A percentile compares a stretch with the other conserved stretches of the same genome.
Conservation (phyloP, 2,113 vertebrate species). For the Psephotus haematonotus region DNA sequence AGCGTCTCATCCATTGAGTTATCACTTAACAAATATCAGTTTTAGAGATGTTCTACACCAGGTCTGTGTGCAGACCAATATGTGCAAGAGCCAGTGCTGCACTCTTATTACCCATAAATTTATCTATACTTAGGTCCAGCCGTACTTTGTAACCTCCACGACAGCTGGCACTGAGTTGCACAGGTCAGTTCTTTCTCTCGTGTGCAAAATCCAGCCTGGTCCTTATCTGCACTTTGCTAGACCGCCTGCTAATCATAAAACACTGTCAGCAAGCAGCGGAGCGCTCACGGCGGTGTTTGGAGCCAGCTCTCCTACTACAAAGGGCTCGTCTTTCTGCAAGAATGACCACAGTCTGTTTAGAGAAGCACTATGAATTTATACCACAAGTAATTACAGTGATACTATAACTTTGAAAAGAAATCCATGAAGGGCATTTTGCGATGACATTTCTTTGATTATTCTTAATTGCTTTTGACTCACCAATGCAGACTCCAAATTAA, state of each 20-base stretch:
- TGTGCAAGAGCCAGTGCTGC: background rate
- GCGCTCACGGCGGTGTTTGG: background rate
- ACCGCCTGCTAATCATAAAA: background rate
- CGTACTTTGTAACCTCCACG: background rate
- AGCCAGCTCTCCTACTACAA: background rate
- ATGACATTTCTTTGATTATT: slow-evolving; percentile 40
- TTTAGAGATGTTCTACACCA: background rate
- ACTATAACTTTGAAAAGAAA: background rate
- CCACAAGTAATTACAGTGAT: background rate
- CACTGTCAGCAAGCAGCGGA: background rate
- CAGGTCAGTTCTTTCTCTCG: background rate
- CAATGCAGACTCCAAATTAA: slow-evolving; percentile 26
- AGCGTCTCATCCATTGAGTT: background rate
- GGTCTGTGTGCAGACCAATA: background rate
- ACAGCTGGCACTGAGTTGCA: background rate
- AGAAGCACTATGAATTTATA: background rate
- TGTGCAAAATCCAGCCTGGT: background rate
- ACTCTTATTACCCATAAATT: background rate
- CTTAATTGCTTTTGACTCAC: slow-evolving; percentile 44
- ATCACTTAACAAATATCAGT: background rate
- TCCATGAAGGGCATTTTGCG: background rate
- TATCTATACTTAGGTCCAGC: background rate
- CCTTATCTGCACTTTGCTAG: slow-evolving; percentile 26
- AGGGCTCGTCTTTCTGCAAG: background rate
- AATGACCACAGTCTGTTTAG: background rate